Evolutionary conservation across 2,888 invertebrate genomes (phyloP).

Genomic region (Steromphala cineraria): DNA sequence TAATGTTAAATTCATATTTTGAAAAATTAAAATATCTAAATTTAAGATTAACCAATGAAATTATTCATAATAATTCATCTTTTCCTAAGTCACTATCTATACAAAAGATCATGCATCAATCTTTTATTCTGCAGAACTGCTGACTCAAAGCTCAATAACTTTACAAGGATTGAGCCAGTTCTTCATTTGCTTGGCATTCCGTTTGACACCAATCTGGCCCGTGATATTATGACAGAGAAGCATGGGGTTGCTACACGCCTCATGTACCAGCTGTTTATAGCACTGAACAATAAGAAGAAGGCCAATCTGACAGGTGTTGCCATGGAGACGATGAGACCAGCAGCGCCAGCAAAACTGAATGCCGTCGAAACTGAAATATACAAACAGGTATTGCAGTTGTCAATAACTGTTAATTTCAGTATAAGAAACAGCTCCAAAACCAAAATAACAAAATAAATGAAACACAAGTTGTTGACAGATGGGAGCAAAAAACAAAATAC

Average conservation of each 20-base stretch:
- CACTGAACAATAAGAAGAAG: slow-evolving; percentile 74
- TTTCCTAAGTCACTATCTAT: not conserved
- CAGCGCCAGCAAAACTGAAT: slow-evolving; percentile 73
- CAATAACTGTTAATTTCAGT: too few relatives aligned
- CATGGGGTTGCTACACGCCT: slow-evolving; percentile 73
- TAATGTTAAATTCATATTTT: too few relatives aligned
- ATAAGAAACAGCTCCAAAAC: too few relatives aligned
- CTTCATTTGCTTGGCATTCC: slow-evolving; percentile 72
- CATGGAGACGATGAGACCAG: slow-evolving; percentile 75
- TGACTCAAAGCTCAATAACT: slow-evolving; percentile 75
- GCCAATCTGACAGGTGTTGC: slow-evolving; percentile 73
- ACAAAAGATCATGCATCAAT: not conserved
- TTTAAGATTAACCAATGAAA: too few relatives aligned
- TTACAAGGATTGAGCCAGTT: slow-evolving; percentile 73
- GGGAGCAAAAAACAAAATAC: too few relatives aligned
- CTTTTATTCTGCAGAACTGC: slow-evolving; percentile 61
- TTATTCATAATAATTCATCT: too few relatives aligned
- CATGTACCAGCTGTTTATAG: slow-evolving; percentile 74
- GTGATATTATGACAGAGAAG: slow-evolving; percentile 75
- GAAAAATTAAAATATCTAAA: too few relatives aligned
- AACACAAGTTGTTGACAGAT: too few relatives aligned
- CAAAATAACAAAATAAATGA: too few relatives aligned
- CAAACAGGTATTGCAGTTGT: slow-evolving; percentile 66
- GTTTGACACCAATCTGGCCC: slow-evolving; percentile 74
- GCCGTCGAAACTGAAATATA: slow-evolving; percentile 72